Evolutionary conservation across 2,113 vertebrate species (phyloP), one percentile per base, ranked within the genome.

Genomic region (Triplophysa rosa): DNA sequence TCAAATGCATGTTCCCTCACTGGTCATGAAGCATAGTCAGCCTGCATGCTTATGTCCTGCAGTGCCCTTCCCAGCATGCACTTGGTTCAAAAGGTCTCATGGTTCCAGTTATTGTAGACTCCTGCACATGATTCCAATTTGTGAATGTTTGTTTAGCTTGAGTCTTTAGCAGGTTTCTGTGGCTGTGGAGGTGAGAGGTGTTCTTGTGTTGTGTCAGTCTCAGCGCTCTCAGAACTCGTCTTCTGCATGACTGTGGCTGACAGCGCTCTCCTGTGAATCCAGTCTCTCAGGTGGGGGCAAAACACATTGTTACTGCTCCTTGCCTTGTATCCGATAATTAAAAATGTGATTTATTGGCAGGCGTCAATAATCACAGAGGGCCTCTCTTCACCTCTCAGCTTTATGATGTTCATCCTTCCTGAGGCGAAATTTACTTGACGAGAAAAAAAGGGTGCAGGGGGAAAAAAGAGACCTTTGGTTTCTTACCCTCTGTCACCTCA

Each of bases 341-440:
- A 94, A 87, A 95, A 93, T 93, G 92, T 88, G 93, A 95, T 95
- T 95, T 94, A 95, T 94, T 92, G 94, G 94, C 93, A 90, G 92
- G 89, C 90, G 88, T 91, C 86, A 87, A 88, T 89, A 90, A 91
- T 90, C 90, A 83, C 86, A 62, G 79, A 80, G 85, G 92, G 86
- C 85, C 91, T 83, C 88, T 77, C 26, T 62, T 29, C 73, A 19
- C 23, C 19, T 72, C 59, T 67, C 74, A 91, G 89, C 91, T 91
- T 88, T 92, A 92, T 90, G 90, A 89, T 87, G 90, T 89, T 92
- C 91, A 87, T 93, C 90, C 92, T 92, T 94, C 93, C 92, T 93
- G 91, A 90, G 93, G 93, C 92, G 92, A 92, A 93, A 94, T 93
- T 95, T 94, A 92, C 94, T 92, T 91, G 89, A 91, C 87, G 89